phyloP scores from a whole-genome alignment of 2,113 vertebrate genomes.

The Gracilinanus agilis region DNA sequence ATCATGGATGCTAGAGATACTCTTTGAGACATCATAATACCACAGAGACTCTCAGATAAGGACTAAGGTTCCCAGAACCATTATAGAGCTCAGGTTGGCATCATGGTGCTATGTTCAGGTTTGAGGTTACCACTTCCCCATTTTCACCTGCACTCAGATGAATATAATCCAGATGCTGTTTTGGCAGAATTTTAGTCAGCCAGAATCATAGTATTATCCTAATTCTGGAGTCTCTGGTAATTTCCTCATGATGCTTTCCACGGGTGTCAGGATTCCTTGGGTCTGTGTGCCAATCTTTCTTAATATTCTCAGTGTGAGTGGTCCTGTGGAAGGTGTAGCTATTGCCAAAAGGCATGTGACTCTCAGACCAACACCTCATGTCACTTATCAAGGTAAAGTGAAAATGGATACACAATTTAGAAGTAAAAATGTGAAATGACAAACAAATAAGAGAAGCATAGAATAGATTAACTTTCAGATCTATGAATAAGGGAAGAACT shows the following conservation, averaged over 20 bases:
- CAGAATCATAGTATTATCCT: neutral
- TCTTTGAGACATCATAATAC: neutral
- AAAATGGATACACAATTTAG: too few relatives aligned
- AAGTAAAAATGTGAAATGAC: too few relatives aligned
- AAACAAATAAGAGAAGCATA: too few relatives aligned
- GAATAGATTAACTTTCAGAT: too few relatives aligned
- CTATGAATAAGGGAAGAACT: too few relatives aligned
- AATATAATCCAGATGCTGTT: neutral
- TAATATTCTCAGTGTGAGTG: neutral
- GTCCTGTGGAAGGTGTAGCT: neutral
- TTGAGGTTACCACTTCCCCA: neutral
- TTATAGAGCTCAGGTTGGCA: neutral
- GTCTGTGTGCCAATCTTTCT: neutral
- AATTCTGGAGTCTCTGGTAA: neutral
- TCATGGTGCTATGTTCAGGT: neutral
- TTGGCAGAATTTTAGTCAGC: neutral
- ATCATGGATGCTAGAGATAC: neutral
- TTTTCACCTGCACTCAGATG: neutral
- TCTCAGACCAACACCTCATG: neutral
- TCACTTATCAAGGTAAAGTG: too few relatives aligned
- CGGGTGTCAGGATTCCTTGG: neutral
- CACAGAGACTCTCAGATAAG: neutral
- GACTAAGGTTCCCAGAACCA: neutral
- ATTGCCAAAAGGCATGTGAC: neutral
- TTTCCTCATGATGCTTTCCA: neutral